These are phyloP conservation scores for Spea hammondii DNA, from an alignment of 2,797 vertebrate genomes.

Conservation along the genomic window DNA sequence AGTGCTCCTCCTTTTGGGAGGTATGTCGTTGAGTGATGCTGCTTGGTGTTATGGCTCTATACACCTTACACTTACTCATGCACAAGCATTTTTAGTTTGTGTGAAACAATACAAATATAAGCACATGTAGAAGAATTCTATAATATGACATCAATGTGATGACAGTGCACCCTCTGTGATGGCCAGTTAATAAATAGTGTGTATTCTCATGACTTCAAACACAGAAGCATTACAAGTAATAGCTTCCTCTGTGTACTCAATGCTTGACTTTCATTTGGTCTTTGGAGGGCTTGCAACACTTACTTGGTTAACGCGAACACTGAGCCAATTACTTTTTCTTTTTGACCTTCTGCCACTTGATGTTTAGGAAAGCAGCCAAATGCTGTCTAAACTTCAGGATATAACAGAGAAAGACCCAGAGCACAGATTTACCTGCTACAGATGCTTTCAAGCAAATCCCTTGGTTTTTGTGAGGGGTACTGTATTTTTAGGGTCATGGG, in stretches of 20 bases:
- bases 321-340: constrained; percentile 38
- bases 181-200: not conserved
- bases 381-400: constrained; percentile 25
- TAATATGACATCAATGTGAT: not conserved
- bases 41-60: too few species aligned
- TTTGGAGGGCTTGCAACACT: constrained; percentile 17
- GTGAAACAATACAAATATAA: too few species aligned
- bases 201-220: too few species aligned
- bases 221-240: too few species aligned
- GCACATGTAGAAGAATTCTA: too few species aligned
- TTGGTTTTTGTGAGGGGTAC: constrained; percentile 12
- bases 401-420: constrained; percentile 12
- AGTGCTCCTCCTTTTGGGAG: too few species aligned
- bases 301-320: constrained; percentile 33
- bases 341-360: constrained; percentile 26
- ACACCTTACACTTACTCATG: too few species aligned
- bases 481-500: constrained; percentile 29
- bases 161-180: not conserved
- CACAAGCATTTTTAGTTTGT: too few species aligned
- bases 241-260: not conserved
- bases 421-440: constrained; percentile 31
- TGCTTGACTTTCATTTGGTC: constrained; percentile 2
- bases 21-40: too few species aligned
- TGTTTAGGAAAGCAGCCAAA: constrained; percentile 42
- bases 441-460: constrained; percentile 24